phyloP scores from a whole-genome alignment of 2,888 invertebrate genomes.

The Lissonota sp. region DNA sequence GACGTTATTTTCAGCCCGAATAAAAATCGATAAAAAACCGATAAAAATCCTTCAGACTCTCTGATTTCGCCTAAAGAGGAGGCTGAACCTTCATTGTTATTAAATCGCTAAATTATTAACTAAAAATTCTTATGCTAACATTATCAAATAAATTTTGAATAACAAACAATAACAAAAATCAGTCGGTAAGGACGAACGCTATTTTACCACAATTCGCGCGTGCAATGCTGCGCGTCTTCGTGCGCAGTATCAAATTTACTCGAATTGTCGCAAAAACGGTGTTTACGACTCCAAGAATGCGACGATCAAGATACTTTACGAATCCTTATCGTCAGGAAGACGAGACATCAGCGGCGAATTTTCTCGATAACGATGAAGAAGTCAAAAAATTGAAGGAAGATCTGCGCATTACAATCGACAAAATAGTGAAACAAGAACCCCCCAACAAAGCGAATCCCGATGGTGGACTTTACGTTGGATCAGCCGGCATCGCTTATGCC shows the following conservation, averaged over 20 bases:
- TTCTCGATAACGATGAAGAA: slow-evolving; percentile 46
- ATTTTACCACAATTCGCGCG: too few species aligned
- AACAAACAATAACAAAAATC: too few species aligned
- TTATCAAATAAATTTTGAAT: too few species aligned
- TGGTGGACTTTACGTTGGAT: slow-evolving; percentile 69
- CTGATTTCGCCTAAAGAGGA: too few species aligned
- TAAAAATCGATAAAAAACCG: too few species aligned
- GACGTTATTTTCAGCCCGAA: too few species aligned
- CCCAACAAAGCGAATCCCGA: slow-evolving; percentile 86
- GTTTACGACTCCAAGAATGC: slow-evolving; percentile 28
- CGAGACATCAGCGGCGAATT: neutral
- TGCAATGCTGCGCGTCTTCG: slow-evolving; percentile 13
- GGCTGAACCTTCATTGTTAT: too few species aligned
- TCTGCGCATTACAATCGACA: slow-evolving; percentile 68
- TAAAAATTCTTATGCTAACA: too few species aligned
- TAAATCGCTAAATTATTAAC: too few species aligned
- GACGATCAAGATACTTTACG: slow-evolving; percentile 60
- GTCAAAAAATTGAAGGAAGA: slow-evolving; percentile 48
- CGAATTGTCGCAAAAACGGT: slow-evolving; percentile 1
- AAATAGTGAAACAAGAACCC: slow-evolving; percentile 78
- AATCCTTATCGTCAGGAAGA: slow-evolving; percentile 51
- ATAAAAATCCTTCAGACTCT: too few species aligned
- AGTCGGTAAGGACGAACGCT: too few species aligned
- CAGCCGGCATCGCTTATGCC: slow-evolving; percentile 70
- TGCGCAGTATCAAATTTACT: slow-evolving; percentile 13